Conservation (phyloP, 2,797 vertebrate genomes). For the Menidia menidia region DNA sequence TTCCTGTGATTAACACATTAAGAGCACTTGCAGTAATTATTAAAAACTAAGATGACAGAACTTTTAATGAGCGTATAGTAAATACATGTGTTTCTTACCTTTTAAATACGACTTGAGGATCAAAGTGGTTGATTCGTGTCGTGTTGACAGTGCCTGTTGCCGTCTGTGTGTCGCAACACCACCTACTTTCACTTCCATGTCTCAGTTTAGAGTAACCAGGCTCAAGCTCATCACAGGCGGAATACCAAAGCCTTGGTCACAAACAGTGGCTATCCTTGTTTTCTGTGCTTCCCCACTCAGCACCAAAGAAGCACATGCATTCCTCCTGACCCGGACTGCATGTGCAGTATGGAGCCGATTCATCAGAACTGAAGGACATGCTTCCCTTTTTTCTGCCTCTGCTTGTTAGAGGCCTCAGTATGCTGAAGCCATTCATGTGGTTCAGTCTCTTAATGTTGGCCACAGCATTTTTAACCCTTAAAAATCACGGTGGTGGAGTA, state of each 20-base stretch:
- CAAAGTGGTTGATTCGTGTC: constrained; percentile 8
- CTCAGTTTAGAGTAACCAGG: constrained; percentile 31
- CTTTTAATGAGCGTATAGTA: too few relatives aligned
- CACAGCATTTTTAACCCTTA: constrained; percentile 32
- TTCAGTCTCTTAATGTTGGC: constrained; percentile 30
- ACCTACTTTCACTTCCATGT: constrained; percentile 76
- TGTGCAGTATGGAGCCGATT: constrained; percentile 56
- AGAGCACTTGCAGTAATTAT: not conserved
- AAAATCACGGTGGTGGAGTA: not conserved
- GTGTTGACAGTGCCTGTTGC: constrained; percentile 12
- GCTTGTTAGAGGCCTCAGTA: constrained; percentile 22
- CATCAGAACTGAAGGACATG: constrained; percentile 47
- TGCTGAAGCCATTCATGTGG: constrained; percentile 19
- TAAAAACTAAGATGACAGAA: not conserved
- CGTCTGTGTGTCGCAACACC: constrained; percentile 44
- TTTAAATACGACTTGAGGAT: not conserved
- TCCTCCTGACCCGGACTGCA: constrained; percentile 68
- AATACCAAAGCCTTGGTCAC: constrained; percentile 18
- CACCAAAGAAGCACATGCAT: constrained; percentile 73
- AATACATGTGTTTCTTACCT: constrained; percentile 49
- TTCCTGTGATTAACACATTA: constrained; percentile 11
- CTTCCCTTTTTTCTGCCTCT: constrained; percentile 22
- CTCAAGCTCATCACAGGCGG: constrained; percentile 29
- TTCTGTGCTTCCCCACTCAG: constrained; percentile 49
- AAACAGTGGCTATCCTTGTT: constrained; percentile 73